A percentile compares a stretch with the other conserved stretches of the same genome.
phyloP scores from a whole-genome alignment of 2,797 vertebrate species.

The Hypotaenidia philippensis region DNA sequence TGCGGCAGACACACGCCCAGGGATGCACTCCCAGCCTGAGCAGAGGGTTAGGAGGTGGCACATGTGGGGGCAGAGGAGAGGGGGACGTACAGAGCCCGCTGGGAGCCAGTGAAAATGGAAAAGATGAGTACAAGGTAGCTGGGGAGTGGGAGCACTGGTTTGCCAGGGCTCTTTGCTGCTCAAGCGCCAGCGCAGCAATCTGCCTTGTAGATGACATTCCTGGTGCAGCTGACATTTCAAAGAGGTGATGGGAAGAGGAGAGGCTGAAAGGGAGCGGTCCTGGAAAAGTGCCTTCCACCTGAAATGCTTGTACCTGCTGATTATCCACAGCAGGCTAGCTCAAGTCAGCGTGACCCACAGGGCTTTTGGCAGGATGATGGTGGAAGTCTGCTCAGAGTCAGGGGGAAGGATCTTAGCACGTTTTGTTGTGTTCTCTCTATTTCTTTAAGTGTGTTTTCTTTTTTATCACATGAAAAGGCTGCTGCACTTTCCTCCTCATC shows the following conservation, averaged over 20 bases:
- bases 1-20: background rate
- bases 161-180: background rate
- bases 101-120: background rate
- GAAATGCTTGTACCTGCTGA: background rate
- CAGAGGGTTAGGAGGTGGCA: background rate
- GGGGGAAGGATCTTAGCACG: background rate
- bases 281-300: background rate
- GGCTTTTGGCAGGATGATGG: background rate
- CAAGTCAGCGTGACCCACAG: background rate
- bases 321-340: background rate
- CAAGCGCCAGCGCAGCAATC: rapidly evolving
- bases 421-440: background rate
- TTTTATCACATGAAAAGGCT: background rate
- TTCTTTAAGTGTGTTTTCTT: background rate
- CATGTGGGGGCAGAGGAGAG: background rate
- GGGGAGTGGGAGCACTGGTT: background rate
- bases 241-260: background rate
- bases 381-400: background rate
- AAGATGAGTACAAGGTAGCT: background rate
- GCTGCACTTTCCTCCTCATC: background rate
- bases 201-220: background rate
- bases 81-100: background rate
- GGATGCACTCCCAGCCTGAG: background rate
- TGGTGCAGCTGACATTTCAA: background rate
- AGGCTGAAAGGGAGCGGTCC: background rate